Evolutionary conservation across 2,113 vertebrate genomes (phyloP).

Genomic region (Macquaria ambigua): DNA sequence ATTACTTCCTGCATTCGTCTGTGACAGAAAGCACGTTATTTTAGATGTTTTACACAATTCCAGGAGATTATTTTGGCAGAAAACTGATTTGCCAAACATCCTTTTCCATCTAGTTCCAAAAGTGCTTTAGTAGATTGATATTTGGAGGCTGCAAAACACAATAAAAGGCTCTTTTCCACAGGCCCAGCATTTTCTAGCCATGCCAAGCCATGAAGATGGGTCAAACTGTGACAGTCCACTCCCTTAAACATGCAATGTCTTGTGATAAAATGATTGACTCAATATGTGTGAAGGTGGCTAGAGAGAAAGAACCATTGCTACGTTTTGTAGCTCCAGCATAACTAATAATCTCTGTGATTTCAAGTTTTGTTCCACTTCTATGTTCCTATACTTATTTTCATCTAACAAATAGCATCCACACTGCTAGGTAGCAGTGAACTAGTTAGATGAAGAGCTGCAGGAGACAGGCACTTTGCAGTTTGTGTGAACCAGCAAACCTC

Average conservation of each 20-base stretch:
- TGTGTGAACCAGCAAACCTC: constrained; percentile 1
- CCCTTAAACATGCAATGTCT: neutral
- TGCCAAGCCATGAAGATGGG: neutral
- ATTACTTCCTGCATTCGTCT: neutral
- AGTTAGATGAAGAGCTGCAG: constrained; percentile 3
- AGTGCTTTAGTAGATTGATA: neutral
- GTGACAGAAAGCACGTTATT: neutral
- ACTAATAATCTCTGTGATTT: neutral
- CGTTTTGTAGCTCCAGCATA: neutral
- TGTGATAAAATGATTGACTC: neutral
- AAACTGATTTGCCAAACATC: neutral
- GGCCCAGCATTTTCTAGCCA: neutral
- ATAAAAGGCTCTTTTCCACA: neutral
- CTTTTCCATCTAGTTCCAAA: neutral
- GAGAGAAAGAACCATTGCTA: neutral
- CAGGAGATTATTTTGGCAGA: neutral
- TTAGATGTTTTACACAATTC: neutral
- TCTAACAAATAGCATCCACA: neutral
- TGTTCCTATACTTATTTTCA: neutral
- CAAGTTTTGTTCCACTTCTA: neutral
- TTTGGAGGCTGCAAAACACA: neutral
- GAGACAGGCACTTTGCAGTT: neutral
- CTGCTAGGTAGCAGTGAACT: constrained; percentile 1
- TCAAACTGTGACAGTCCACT: neutral
- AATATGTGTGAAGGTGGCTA: neutral